Evolutionary conservation across 2,113 vertebrate species (phyloP), one percentile per base, ranked within the genome.

Genomic region (Tinamus guttatus): DNA sequence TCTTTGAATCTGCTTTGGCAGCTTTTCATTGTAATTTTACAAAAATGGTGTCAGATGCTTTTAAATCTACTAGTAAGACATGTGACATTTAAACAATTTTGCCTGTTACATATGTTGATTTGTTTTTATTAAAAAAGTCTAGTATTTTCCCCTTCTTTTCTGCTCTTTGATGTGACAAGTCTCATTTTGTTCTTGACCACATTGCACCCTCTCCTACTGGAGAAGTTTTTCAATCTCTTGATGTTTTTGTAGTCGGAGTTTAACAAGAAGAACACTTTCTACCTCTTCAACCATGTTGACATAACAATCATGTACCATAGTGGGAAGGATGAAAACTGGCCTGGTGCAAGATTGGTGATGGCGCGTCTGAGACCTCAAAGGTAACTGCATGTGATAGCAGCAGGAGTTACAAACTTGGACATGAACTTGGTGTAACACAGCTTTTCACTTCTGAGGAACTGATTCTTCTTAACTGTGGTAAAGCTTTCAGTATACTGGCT

Each of bases 271-370:
- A 98, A 98, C 96, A 99, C 98, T 19, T 99, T 97, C 95, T 99
- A 99, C 87, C 91, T 99, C 83, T 99, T 99, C 97, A 99, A 99
- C 96, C 99, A 99, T 1, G 97, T 99, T 92, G 98, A 99, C 84
- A 99, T 99, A 92, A 99, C 96, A 76, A 99, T 99, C 94, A 97
- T 94, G 58, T 99, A 98, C 97, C 99, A 99, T 89, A 98, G 96
- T 1, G 98, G 98, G 58, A 96, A 87, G 40, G 69, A 92, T 17
- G 97, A 93, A 97, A 98, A 96, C 52, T 98, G 98, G 98, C 96
- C 36, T 65, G 98, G 98, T 20, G 97, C 98, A 79, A 98, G 98
- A 70, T 91, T 99, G 78, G 98, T 99, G 76, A 96, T 98, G 88
- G 99, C 98, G 9, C 98, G 97, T 28, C 94, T 99, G 92, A 98